Evolutionary conservation across 2,113 vertebrate species (phyloP).

Genomic region (Mustela lutreola): DNA sequence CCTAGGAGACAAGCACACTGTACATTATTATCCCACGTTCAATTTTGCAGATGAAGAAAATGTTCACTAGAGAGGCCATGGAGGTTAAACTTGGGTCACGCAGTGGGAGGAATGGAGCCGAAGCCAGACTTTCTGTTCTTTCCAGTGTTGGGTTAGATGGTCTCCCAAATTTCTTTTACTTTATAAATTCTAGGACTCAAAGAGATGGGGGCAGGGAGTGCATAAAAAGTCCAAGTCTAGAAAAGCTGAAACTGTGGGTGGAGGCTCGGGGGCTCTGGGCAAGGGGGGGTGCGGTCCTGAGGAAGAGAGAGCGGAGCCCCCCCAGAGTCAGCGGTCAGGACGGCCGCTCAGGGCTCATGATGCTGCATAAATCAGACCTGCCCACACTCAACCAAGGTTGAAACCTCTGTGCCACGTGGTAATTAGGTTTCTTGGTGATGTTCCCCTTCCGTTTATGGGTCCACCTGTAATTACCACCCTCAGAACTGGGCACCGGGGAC

Average conservation of each 20-base stretch:
- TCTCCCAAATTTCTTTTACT: neutral
- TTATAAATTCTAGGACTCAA: conserved; percentile 27
- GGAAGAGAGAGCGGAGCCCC: conserved; percentile 42
- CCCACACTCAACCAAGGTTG: conserved; percentile 87
- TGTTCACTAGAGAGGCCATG: neutral
- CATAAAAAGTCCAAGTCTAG: neutral
- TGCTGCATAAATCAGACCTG: conserved; percentile 82
- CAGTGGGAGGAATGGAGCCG: neutral
- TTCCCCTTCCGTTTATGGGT: conserved; percentile 87
- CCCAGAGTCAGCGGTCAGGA: neutral
- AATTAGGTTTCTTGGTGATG: conserved; percentile 87
- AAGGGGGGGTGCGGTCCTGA: neutral
- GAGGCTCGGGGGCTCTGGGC: neutral
- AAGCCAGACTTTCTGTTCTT: neutral
- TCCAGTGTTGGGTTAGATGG: neutral
- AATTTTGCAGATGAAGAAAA: conserved; percentile 40
- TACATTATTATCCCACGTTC: neutral
- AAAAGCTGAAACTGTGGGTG: neutral
- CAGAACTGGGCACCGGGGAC: conserved; percentile 79
- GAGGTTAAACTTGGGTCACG: neutral
- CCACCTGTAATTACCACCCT: conserved; percentile 86
- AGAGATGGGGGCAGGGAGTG: neutral
- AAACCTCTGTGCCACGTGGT: conserved; percentile 84
- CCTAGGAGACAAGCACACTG: neutral
- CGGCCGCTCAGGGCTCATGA: conserved; percentile 80